Evolutionary conservation across 2,888 invertebrate genomes (phyloP).

Genomic region (Hyles lineata): DNA sequence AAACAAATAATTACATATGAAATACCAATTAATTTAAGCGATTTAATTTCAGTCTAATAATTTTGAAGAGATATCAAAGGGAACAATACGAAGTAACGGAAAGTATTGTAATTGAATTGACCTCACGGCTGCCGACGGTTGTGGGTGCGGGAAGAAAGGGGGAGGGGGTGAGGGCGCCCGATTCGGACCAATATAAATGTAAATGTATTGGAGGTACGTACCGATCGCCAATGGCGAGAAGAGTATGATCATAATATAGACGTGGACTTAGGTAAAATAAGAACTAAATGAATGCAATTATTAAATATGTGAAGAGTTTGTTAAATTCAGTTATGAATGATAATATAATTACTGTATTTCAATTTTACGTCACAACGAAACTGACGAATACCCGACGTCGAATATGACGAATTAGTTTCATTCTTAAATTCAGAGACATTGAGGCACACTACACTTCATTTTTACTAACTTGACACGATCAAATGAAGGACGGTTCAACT

Average conservation of each 20-base stretch:
- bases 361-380: too few relatives aligned
- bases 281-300: not conserved
- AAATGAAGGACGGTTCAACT: too few relatives aligned
- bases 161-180: conserved; percentile 56
- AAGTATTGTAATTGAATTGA: conserved; percentile 74
- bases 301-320: not conserved
- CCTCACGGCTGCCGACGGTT: conserved; percentile 51
- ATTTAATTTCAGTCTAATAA: not conserved
- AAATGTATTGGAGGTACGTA: conserved; percentile 74
- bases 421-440: too few relatives aligned
- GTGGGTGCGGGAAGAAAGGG: conserved; percentile 47
- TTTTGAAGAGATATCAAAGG: conserved; percentile 18
- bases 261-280: conserved; percentile 32
- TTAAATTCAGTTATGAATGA: too few relatives aligned
- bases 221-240: conserved; percentile 50
- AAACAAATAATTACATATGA: not conserved
- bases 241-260: conserved; percentile 41
- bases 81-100: conserved; percentile 39
- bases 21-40: not conserved
- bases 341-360: too few relatives aligned
- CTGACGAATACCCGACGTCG: too few relatives aligned
- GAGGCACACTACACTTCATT: too few relatives aligned
- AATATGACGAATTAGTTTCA: too few relatives aligned
- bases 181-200: conserved; percentile 81
- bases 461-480: too few relatives aligned